Evolutionary conservation across 1,140 invertebrate genomes (phyloP).

Genomic region (Apis florea): DNA sequence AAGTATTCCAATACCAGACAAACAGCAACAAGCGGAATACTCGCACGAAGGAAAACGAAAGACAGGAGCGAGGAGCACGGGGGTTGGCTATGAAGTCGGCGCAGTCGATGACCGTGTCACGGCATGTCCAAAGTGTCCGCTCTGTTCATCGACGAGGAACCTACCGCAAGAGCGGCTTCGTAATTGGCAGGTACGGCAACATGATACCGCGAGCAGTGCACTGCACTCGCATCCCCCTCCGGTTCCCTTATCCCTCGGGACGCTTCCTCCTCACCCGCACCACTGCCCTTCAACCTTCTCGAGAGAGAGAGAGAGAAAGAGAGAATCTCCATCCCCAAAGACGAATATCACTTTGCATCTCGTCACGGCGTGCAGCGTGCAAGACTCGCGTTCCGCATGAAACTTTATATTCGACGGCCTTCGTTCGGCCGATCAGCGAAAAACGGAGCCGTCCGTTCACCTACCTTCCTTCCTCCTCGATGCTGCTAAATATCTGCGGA

Average conservation of each 20-base stretch:
- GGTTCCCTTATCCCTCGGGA: constrained; percentile 23
- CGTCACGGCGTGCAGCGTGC: constrained; percentile 40
- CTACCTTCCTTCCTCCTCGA: neutral
- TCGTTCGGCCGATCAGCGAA: constrained; percentile 28
- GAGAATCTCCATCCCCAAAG: constrained; percentile 53
- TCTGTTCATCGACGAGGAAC: constrained; percentile 52
- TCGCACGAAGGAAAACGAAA: neutral
- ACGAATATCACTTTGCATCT: constrained; percentile 60
- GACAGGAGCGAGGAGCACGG: neutral
- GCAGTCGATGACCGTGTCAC: constrained; percentile 62
- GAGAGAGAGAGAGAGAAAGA: neutral
- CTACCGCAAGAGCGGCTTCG: constrained; percentile 68
- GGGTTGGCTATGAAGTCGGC: constrained; percentile 31
- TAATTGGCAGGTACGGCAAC: constrained; percentile 73
- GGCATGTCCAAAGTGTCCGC: constrained; percentile 54
- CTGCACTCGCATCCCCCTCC: constrained; percentile 38
- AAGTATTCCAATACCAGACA: too few relatives aligned
- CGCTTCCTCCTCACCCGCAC: constrained; percentile 39
- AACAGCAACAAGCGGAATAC: neutral
- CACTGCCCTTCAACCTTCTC: constrained; percentile 53
- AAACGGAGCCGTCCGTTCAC: constrained; percentile 9
- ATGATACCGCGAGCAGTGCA: constrained; percentile 63
- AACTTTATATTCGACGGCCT: constrained; percentile 50
- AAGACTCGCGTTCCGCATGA: constrained; percentile 47
- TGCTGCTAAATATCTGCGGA: neutral